Evolutionary conservation across 2,888 invertebrate genomes (phyloP), one percentile per base, ranked within the genome.

Genomic region (Bhutanitis thaidina): DNA sequence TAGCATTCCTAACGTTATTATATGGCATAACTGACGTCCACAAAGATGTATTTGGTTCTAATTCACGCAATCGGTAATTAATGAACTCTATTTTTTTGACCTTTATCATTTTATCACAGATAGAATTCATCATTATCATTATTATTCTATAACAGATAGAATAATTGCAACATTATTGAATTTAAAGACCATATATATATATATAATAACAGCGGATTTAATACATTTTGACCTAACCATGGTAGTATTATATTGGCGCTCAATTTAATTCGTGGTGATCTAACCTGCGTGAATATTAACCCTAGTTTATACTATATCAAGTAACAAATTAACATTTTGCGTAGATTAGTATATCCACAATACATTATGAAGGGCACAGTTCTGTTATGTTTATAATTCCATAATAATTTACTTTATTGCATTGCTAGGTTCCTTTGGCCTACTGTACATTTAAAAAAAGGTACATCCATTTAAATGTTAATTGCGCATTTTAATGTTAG

Each of bases 401-500:
- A 66, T 55, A 38, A 66, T 55, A 38, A 51, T 52, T 50, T 58
- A 46, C 51, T 43, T 51, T 55, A 45, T 45, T 51, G 43, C 37
- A 43, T 32, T 32, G 50, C 53, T 53, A 61, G 60, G 62, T 62
- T 64, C 62, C 60, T 62, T 62, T 67, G 74, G 72, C 74, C 75
- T 77, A 75, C 64, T 78, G 75, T 80, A 80, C 64, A 78, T 80
- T 79, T 71, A 66, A 68, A 73, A 64, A 73, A 74, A 82, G 79
- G 79, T 80, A 74, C 64, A 69, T 80, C 80, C 77, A 78, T 81
- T 74, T 67, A 60, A 69, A 76, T 71, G 69, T 77, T 79, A 77
- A 71, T 77, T 80, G 77, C 82, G 86, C 82, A 84, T 85, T 85
- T 73, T 74, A 72, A 77, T 77, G 74, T 76, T 74, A 20, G 20